Evolutionary conservation across 2,113 vertebrate genomes (phyloP).

Genomic region (Nannospalax galili): DNA sequence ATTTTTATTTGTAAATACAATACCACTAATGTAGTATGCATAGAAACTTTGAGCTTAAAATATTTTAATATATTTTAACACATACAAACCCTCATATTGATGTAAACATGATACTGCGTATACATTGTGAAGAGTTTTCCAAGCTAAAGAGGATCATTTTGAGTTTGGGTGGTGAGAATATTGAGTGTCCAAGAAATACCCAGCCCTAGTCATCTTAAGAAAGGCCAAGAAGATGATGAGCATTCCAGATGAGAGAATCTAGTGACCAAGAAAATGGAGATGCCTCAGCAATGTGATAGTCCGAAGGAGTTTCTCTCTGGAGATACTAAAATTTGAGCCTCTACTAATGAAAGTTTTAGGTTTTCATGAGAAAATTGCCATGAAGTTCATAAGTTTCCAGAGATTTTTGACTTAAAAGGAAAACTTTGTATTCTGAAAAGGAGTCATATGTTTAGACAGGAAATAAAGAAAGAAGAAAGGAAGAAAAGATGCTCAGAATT

Average conservation of each 20-base stretch:
- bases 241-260: background rate
- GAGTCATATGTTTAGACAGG: background rate
- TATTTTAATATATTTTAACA: slow-evolving; percentile 4
- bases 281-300: background rate
- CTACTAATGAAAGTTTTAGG: background rate
- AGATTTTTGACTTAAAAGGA: background rate
- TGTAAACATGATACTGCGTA: background rate
- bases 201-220: background rate
- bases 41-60: background rate
- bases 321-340: background rate
- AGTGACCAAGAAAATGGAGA: background rate
- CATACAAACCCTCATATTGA: background rate
- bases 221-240: background rate
- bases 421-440: background rate
- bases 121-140: background rate
- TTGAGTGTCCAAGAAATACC: background rate
- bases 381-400: background rate
- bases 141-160: background rate
- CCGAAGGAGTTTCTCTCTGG: background rate
- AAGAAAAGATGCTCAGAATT: background rate
- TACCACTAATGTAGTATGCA: background rate
- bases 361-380: background rate
- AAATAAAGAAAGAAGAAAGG: background rate
- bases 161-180: slow-evolving; percentile 15
- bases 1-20: slow-evolving; percentile 19